Conservation (phyloP, 2,797 vertebrate genomes). For the Anabacerthia variegaticeps region DNA sequence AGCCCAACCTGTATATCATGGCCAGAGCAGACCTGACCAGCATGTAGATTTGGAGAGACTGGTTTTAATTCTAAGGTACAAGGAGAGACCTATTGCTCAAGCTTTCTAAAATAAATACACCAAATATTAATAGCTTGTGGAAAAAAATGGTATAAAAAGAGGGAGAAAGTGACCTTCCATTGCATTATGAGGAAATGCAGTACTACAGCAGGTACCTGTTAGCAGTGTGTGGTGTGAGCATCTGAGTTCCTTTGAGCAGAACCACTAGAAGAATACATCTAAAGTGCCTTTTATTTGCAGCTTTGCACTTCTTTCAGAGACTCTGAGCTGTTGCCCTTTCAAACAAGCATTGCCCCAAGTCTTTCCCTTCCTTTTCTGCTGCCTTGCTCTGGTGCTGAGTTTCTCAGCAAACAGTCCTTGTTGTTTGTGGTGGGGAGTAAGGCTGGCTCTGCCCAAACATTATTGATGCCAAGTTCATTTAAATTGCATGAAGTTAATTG, state of each 20-base stretch:
- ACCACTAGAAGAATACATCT: not conserved
- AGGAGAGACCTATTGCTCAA: not conserved
- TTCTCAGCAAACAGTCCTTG: not conserved
- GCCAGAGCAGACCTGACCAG: not conserved
- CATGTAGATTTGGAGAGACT: not conserved
- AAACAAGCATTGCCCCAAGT: not conserved
- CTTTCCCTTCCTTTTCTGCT: not conserved
- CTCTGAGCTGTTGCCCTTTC: not conserved
- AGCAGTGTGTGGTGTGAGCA: not conserved
- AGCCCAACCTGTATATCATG: not conserved
- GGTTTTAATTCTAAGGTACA: not conserved
- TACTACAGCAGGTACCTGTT: accelerated
- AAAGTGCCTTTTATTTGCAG: not conserved
- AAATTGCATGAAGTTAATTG: slow-evolving; percentile 24
- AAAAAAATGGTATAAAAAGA: not conserved
- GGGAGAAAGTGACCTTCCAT: not conserved
- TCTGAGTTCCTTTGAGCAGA: not conserved
- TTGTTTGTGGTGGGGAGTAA: not conserved
- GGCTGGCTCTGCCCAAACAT: slow-evolving; percentile 10
- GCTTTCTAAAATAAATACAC: not conserved
- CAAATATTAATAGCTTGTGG: not conserved
- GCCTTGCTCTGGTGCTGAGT: not conserved
- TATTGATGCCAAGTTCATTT: not conserved
- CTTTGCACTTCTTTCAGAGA: not conserved
- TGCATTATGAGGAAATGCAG: not conserved